Evolutionary conservation across 2,797 vertebrate genomes (phyloP).

Genomic region (Sparus aurata): DNA sequence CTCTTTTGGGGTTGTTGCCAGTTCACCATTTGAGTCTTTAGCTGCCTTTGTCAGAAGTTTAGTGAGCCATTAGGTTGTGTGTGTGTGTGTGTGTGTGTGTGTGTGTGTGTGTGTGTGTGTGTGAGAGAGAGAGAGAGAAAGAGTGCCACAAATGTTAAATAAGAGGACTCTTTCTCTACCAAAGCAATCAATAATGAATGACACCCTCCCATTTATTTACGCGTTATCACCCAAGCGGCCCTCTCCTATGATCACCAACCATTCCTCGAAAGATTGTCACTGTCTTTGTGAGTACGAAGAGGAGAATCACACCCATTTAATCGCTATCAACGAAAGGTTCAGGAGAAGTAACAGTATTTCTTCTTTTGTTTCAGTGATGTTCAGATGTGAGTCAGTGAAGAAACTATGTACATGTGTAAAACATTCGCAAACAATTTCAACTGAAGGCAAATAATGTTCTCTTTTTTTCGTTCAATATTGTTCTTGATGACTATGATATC

Average conservation of each 20-base stretch:
- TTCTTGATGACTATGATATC: conserved; percentile 79
- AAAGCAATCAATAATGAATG: conserved; percentile 75
- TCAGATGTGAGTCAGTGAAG: conserved; percentile 74
- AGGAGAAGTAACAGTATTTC: conserved; percentile 58
- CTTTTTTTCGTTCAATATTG: conserved; percentile 72
- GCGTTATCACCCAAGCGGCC: conserved; percentile 37
- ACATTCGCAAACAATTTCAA: conserved; percentile 68
- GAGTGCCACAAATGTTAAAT: conserved; percentile 52
- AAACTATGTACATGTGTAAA: conserved; percentile 74
- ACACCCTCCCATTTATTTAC: conserved; percentile 45
- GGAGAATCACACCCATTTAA: conserved; percentile 39
- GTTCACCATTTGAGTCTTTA: conserved; percentile 60
- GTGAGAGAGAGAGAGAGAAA: conserved; percentile 25
- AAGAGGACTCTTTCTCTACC: conserved; percentile 67
- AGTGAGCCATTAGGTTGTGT: conserved; percentile 50
- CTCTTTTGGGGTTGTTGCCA: conserved; percentile 22
- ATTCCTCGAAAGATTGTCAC: conserved; percentile 43
- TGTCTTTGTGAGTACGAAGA: conserved; percentile 42
- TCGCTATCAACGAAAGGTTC: conserved; percentile 29
- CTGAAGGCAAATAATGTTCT: conserved; percentile 57
- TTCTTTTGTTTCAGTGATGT: conserved; percentile 63
- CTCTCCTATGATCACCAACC: conserved; percentile 51
- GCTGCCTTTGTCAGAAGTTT: conserved; percentile 68
- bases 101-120: neutral
- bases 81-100: conserved; percentile 25